Conservation (phyloP, 2,888 invertebrate genomes). For the Chloromyia formosa region DNA sequence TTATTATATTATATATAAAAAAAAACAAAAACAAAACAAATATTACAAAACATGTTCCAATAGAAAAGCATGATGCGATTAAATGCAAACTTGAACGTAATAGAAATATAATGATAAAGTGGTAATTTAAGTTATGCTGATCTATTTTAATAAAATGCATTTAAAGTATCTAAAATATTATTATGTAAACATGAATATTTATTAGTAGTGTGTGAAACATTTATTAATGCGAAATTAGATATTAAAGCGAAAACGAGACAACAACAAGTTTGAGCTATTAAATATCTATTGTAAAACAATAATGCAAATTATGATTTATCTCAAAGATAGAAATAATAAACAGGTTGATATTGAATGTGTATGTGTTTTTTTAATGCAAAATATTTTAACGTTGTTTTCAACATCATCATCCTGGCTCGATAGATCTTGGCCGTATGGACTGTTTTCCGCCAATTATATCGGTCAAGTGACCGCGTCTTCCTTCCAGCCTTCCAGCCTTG, state of each 20-base stretch:
- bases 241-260: not conserved
- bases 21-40: not conserved
- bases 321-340: constrained; percentile 21
- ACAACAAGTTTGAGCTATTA: constrained; percentile 3
- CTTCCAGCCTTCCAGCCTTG: too few species aligned
- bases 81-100: too few species aligned
- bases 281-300: constrained; percentile 25
- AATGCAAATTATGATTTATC: constrained; percentile 15
- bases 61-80: not conserved
- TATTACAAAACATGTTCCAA: constrained; percentile 10
- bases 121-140: not conserved
- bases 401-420: too few species aligned
- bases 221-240: constrained; percentile 18
- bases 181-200: constrained; percentile 17
- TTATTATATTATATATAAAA: too few species aligned
- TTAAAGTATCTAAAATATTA: not conserved
- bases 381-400: too few species aligned
- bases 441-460: too few species aligned
- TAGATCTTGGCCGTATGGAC: too few species aligned
- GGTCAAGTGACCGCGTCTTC: too few species aligned
- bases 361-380: not conserved
- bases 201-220: constrained; percentile 27
- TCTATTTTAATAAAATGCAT: constrained; percentile 16
- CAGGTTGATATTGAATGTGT: not conserved
- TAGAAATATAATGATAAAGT: too few species aligned